These are phyloP conservation scores for Ramphastos sulfuratus DNA, from an alignment of 2,113 vertebrate species.

Conservation along the genomic window DNA sequence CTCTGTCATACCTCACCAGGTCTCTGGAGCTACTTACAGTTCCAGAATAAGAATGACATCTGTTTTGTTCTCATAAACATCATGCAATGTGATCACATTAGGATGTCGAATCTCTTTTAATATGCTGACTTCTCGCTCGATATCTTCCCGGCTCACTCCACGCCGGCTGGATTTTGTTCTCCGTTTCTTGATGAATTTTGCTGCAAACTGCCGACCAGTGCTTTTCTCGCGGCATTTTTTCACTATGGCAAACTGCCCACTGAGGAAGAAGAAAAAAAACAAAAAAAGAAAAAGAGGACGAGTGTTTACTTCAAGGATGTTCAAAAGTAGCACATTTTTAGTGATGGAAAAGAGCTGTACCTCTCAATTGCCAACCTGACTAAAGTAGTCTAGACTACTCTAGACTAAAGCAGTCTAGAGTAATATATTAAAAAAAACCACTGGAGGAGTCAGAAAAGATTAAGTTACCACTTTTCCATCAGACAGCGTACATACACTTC, in stretches of 20 bases:
- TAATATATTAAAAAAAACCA: not conserved
- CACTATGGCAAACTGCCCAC: conserved; percentile 95
- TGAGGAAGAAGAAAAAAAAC: conserved; percentile 12
- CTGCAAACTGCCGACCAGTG: conserved; percentile 86
- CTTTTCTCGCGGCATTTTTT: conserved; percentile 90
- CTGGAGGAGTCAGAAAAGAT: not conserved
- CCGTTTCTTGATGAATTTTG: conserved; percentile 96
- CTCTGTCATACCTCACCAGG: not conserved
- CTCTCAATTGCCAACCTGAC: not conserved
- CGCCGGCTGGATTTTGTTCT: conserved; percentile 93
- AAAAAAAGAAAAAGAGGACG: not conserved
- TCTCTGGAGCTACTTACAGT: conserved; percentile 85
- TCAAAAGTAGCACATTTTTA: not conserved
- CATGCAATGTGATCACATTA: conserved; percentile 92
- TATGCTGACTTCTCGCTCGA: conserved; percentile 95
- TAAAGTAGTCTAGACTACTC: no score
- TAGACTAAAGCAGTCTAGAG: not conserved
- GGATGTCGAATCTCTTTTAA: conserved; percentile 94
- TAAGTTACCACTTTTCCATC: not conserved
- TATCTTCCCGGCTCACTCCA: conserved; percentile 92
- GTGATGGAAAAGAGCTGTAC: not conserved
- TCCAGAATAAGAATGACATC: conserved; percentile 98
- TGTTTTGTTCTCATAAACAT: conserved; percentile 94
- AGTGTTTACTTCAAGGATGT: not conserved
- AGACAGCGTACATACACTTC: not conserved